These are phyloP conservation scores for Diplogasteroides magnus DNA, from an alignment of 1,140 invertebrate genomes.

Conservation along the genomic window DNA sequence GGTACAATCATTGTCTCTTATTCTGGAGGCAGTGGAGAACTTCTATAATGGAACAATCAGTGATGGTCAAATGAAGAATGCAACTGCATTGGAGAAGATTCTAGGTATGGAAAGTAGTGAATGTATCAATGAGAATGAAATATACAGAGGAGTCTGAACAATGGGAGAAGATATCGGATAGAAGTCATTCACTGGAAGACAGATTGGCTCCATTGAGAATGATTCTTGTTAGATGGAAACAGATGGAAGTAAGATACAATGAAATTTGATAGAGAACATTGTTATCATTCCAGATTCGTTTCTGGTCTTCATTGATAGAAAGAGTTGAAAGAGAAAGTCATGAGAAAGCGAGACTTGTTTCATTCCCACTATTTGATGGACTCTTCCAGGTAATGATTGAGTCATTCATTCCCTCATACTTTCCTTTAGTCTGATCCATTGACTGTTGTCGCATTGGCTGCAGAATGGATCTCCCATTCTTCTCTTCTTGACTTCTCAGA, in stretches of 20 bases:
- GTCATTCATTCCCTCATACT: conserved; percentile 7
- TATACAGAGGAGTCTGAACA: conserved; percentile 44
- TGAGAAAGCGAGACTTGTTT: conserved; percentile 35
- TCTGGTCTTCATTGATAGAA: conserved; percentile 73
- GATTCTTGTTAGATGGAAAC: conserved; percentile 82
- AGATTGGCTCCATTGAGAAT: conserved; percentile 69
- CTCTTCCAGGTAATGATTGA: conserved; percentile 19
- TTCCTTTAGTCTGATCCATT: not conserved
- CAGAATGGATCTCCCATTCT: conserved; percentile 70
- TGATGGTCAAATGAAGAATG: conserved; percentile 76
- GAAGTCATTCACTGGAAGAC: conserved; percentile 72
- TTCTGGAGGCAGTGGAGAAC: conserved; percentile 44
- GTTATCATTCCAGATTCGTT: conserved; percentile 35
- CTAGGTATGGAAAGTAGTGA: conserved; percentile 33
- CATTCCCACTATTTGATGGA: conserved; percentile 47
- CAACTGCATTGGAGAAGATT: conserved; percentile 82
- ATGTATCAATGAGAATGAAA: not conserved
- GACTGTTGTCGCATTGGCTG: conserved; percentile 39
- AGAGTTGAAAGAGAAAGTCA: conserved; percentile 58
- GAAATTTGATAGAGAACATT: not conserved
- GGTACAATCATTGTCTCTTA: not conserved
- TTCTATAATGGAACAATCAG: conserved; percentile 68
- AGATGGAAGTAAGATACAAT: conserved; percentile 70
- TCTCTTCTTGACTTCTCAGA: conserved; percentile 75
- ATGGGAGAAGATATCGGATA: conserved; percentile 68